Conservation (phyloP, 2,797 vertebrate genomes). For the Gobio occitaniae region DNA sequence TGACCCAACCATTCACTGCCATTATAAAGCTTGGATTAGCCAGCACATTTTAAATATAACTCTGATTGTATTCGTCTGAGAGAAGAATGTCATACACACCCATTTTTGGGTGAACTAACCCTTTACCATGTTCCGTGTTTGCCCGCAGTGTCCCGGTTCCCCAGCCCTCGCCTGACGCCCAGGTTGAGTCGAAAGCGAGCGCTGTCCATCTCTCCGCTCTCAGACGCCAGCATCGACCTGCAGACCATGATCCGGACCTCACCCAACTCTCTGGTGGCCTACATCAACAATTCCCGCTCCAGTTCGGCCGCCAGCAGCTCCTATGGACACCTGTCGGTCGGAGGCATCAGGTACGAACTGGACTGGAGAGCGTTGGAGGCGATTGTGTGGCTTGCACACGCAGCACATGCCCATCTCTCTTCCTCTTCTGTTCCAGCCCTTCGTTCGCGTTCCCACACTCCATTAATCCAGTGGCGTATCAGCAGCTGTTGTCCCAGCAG, state of each 20-base stretch:
- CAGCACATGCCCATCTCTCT: conserved; percentile 5
- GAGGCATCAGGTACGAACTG: conserved; percentile 81
- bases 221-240: conserved; percentile 89
- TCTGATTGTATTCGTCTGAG: too few relatives aligned
- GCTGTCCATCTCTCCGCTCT: conserved; percentile 86
- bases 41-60: too few relatives aligned
- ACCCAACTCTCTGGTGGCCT: conserved; percentile 89
- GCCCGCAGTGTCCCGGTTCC: conserved; percentile 83
- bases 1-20: too few relatives aligned
- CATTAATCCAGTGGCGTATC: conserved; percentile 90
- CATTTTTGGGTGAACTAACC: too few relatives aligned
- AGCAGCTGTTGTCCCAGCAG: conserved; percentile 92
- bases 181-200: conserved; percentile 86
- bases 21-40: too few relatives aligned
- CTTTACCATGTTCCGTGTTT: neutral
- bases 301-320: conserved; percentile 88
- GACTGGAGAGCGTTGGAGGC: neutral
- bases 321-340: conserved; percentile 86
- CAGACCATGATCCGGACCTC: conserved; percentile 91
- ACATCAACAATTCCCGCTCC: conserved; percentile 89
- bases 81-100: too few relatives aligned
- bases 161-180: conserved; percentile 83
- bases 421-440: conserved; percentile 76
- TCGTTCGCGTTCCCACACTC: conserved; percentile 91
- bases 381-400: neutral